These are phyloP conservation scores for Chrysolina americana DNA, from an alignment of 2,888 invertebrate genomes.

Conservation along the genomic window DNA sequence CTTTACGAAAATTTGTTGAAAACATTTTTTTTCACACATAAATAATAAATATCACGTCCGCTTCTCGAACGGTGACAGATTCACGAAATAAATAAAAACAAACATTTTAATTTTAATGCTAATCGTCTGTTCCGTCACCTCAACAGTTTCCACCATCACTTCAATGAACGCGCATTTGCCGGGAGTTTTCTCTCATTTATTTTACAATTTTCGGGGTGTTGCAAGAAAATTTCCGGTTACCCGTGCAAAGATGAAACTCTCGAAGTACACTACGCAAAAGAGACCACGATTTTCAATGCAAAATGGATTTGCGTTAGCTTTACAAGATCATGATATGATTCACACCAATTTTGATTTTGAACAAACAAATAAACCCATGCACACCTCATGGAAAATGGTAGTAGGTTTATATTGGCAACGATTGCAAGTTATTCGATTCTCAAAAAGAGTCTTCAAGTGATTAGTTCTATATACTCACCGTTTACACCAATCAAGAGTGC, in stretches of 20 bases:
- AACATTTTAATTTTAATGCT: not conserved
- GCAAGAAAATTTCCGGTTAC: not conserved
- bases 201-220: conserved; percentile 30
- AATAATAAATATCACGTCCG: conserved; percentile 14
- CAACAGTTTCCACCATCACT: conserved; percentile 14
- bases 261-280: no score
- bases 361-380: no score
- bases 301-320: no score
- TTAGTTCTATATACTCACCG: no score
- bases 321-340: no score
- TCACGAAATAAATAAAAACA: conserved; percentile 11
- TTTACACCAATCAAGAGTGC: no score
- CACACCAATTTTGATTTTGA: no score
- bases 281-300: no score
- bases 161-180: not conserved
- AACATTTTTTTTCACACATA: conserved; percentile 17
- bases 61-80: conserved; percentile 2
- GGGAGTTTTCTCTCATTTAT: conserved; percentile 32
- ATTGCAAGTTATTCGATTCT: no score
- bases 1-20: not conserved
- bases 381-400: no score
- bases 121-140: conserved; percentile 4
- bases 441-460: no score
- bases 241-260: not conserved
- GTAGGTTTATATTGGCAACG: no score